These are phyloP conservation scores for Ips nitidus DNA, from an alignment of 1,140 invertebrate genomes.

Conservation along the genomic window DNA sequence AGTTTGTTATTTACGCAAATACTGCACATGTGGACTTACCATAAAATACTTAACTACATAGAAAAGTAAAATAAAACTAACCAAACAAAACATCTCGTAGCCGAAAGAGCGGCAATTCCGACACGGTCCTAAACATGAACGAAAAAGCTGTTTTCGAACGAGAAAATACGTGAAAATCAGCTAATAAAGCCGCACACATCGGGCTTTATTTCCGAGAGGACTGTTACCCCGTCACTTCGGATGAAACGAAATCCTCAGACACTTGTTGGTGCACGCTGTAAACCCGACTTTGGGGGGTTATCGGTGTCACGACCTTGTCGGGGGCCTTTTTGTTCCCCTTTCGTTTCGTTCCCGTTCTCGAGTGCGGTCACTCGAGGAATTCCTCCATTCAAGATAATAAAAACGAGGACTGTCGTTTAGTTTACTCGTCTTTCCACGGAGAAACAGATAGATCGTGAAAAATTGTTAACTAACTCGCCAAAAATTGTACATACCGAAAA, in stretches of 20 bases:
- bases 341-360: not conserved
- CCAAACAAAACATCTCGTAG: too few relatives aligned
- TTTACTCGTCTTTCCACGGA: not conserved
- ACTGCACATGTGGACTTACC: too few relatives aligned
- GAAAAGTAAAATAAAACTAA: too few relatives aligned
- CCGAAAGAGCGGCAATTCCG: too few relatives aligned
- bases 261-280: constrained; percentile 30
- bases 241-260: constrained; percentile 31
- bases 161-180: constrained; percentile 34
- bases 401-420: too few relatives aligned
- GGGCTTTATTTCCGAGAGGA: constrained; percentile 21
- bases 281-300: constrained; percentile 26
- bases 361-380: constrained; percentile 7
- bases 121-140: constrained; percentile 6
- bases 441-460: not conserved
- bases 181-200: constrained; percentile 33
- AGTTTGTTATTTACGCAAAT: too few relatives aligned
- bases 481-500: constrained; percentile 33
- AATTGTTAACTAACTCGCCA: not conserved
- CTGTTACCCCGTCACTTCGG: constrained; percentile 26
- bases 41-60: too few relatives aligned
- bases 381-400: too few relatives aligned
- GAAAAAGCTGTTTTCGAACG: constrained; percentile 24
- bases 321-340: constrained; percentile 16
- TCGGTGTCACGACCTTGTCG: constrained; percentile 33